Percentiles rank a stretch among this genome's conserved stretches.
phyloP scores from a whole-genome alignment of 2,888 invertebrate species.

The Apoda limacodes region DNA sequence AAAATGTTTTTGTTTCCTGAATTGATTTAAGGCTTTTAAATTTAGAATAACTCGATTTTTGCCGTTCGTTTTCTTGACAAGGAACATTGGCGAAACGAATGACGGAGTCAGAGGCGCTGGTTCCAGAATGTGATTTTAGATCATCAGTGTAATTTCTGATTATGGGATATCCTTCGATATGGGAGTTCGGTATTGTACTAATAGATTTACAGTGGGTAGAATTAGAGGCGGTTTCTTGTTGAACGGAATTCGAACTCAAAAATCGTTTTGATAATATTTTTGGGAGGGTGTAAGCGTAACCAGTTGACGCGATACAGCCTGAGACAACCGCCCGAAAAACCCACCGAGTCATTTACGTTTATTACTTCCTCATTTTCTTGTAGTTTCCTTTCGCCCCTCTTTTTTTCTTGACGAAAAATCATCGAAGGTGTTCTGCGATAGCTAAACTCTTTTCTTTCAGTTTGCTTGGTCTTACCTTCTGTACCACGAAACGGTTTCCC shows the following conservation, averaged over 20 bases:
- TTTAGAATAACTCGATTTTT: conserved; percentile 12
- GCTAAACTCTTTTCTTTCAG: too few relatives aligned
- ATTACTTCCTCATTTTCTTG: too few relatives aligned
- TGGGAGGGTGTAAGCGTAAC: conserved; percentile 3
- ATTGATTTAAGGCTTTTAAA: conserved; percentile 13
- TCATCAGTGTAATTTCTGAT: conserved; percentile 5
- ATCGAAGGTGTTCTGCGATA: too few relatives aligned
- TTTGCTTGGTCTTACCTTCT: too few relatives aligned
- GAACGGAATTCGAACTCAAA: conserved; percentile 7
- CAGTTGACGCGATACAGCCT: conserved; percentile 4
- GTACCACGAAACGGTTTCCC: too few relatives aligned
- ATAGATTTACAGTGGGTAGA: conserved; percentile 2
- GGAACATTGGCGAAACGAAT: conserved; percentile 11
- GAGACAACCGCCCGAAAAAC: conserved; percentile 10
- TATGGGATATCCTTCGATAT: conserved; percentile 4
- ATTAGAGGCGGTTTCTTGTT: conserved; percentile 7
- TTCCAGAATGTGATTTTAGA: conserved; percentile 7
- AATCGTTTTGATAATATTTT: conserved; percentile 5
- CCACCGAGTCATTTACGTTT: conserved; percentile 5
- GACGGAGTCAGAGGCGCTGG: conserved; percentile 4
- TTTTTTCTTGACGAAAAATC: too few relatives aligned
- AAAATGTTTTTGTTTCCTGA: conserved; percentile 10
- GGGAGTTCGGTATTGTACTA: conserved; percentile 7
- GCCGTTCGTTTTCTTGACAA: conserved; percentile 8
- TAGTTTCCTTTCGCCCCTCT: not conserved